These are phyloP conservation scores for Styela clava DNA, from an alignment of 23 tunicate species.

Conservation along the genomic window DNA sequence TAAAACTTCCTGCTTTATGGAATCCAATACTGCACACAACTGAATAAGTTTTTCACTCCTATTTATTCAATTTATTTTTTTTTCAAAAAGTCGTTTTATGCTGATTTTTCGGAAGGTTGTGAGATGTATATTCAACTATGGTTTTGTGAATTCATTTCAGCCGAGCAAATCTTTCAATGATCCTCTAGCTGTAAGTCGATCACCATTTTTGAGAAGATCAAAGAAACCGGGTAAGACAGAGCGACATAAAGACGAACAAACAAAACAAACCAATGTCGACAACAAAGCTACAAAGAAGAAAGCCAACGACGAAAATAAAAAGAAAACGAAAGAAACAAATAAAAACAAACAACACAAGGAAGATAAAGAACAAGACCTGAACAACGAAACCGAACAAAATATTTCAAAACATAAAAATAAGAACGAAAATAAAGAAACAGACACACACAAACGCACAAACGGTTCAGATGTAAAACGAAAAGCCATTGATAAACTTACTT, in stretches of 20 bases:
- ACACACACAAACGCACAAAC: neutral
- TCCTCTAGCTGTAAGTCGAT: neutral
- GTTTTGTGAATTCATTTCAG: neutral
- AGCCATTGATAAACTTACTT: too few species aligned
- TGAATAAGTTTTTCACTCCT: too few species aligned
- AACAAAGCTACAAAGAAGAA: neutral
- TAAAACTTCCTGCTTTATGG: too few species aligned
- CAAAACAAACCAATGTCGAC: neutral
- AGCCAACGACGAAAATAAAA: neutral
- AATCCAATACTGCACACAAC: too few species aligned
- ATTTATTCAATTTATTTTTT: too few species aligned
- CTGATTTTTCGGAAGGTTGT: too few species aligned
- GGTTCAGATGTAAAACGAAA: neutral
- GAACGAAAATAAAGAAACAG: neutral
- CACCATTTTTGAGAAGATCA: constrained; percentile 25
- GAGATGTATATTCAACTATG: too few species aligned
- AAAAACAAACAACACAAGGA: neutral
- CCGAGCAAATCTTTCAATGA: constrained; percentile 15
- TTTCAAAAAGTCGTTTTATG: too few species aligned
- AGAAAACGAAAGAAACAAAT: neutral
- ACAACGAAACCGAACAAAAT: neutral
- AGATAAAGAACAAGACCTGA: neutral
- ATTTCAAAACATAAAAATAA: neutral
- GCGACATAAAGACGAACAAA: neutral
- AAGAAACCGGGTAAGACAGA: neutral